Percentiles rank a stretch among this genome's conserved stretches.
These are phyloP conservation scores for Microcebus lehilahytsara DNA, from an alignment of 2,113 vertebrate genomes.

Conservation along the genomic window DNA sequence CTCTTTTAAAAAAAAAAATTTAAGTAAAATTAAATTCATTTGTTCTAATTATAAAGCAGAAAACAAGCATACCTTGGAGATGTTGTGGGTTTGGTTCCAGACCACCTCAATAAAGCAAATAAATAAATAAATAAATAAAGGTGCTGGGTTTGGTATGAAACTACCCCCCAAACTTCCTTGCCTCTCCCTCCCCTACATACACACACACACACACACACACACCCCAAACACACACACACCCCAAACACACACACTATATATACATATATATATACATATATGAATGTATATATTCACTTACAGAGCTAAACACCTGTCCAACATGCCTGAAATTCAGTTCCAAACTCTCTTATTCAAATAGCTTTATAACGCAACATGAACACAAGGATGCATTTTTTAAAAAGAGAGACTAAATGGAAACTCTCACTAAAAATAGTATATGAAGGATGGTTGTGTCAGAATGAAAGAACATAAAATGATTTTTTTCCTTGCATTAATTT, in stretches of 20 bases:
- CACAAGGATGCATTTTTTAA: not conserved
- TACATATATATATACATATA: too few relatives aligned
- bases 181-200: not conserved
- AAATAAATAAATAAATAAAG: not conserved
- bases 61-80: not conserved
- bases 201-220: too few relatives aligned
- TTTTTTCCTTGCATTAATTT: slow-evolving; percentile 9
- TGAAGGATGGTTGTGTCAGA: not conserved
- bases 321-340: not conserved
- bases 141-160: rapidly evolving
- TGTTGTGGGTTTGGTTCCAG: too few relatives aligned
- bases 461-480: not conserved
- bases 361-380: not conserved
- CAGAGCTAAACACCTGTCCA: not conserved
- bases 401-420: not conserved
- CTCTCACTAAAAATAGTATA: not conserved
- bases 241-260: too few relatives aligned
- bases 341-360: not conserved
- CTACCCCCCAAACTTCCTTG: not conserved
- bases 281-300: too few relatives aligned
- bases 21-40: not conserved
- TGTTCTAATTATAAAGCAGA: slow-evolving; percentile 22
- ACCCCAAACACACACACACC: too few relatives aligned
- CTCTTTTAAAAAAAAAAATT: not conserved
- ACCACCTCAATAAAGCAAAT: too few relatives aligned